phyloP scores from a whole-genome alignment of 2,888 invertebrate genomes.

The Xestia ashworthii region DNA sequence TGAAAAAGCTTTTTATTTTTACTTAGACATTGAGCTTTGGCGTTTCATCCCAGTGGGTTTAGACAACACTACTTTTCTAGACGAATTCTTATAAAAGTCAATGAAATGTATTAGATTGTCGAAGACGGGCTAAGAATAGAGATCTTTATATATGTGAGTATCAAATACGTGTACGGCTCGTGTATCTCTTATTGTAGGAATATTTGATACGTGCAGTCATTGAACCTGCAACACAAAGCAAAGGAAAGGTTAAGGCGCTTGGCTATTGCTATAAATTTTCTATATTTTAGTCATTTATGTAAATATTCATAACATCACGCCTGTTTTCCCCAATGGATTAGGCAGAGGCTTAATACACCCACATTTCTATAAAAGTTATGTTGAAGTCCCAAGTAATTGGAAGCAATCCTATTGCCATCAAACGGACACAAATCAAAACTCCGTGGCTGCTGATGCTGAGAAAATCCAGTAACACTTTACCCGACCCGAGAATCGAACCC shows the following conservation, averaged over 20 bases:
- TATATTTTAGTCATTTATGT: background rate
- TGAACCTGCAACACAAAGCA: slow-evolving; percentile 13
- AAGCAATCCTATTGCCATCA: too few species aligned
- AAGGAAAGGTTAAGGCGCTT: background rate
- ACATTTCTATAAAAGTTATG: too few species aligned
- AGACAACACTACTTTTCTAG: slow-evolving; percentile 1
- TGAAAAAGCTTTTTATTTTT: slow-evolving; percentile 11
- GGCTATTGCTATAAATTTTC: background rate
- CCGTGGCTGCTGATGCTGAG: too few species aligned
- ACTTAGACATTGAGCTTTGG: slow-evolving; percentile 16
- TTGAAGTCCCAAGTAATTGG: too few species aligned
- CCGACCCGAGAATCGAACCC: too few species aligned
- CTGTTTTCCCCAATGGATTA: too few species aligned
- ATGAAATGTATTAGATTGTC: slow-evolving; percentile 30
- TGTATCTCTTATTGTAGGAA: background rate
- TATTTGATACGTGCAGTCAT: slow-evolving; percentile 23
- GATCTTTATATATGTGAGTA: too few species aligned
- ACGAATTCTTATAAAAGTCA: slow-evolving; percentile 30
- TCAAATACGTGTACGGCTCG: background rate
- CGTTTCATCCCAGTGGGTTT: slow-evolving; percentile 2
- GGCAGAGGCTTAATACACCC: too few species aligned
- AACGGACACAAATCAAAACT: too few species aligned
- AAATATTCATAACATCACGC: too few species aligned
- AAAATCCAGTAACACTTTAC: too few species aligned
- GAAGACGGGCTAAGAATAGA: background rate